phyloP scores from a whole-genome alignment of 1,140 invertebrate genomes.

The Heliconius himera region DNA sequence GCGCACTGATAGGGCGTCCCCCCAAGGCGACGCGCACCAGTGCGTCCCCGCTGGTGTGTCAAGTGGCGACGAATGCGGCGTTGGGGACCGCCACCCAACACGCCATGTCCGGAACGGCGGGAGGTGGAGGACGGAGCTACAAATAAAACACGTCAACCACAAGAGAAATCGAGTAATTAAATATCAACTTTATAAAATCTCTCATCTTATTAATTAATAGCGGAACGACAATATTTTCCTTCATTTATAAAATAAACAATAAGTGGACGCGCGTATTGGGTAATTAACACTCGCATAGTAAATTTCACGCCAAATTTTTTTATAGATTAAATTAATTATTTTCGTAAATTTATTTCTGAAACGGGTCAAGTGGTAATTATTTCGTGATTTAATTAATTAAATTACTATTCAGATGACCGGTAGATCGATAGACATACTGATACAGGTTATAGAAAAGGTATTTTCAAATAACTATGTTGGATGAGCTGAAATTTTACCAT shows the following conservation, averaged over 20 bases:
- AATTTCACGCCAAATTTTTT: neutral
- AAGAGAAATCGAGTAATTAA: neutral
- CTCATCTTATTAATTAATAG: neutral
- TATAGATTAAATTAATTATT: neutral
- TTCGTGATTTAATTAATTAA: neutral
- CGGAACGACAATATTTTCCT: constrained; percentile 2
- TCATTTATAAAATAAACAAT: neutral
- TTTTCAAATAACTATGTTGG: too few species aligned
- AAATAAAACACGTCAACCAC: neutral
- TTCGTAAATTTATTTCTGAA: neutral
- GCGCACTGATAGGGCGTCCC: too few species aligned
- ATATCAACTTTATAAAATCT: neutral
- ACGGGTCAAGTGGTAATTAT: neutral
- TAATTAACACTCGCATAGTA: constrained; percentile 2
- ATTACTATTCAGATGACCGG: neutral
- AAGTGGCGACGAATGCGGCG: too few species aligned
- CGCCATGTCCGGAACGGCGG: too few species aligned
- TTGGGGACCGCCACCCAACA: too few species aligned
- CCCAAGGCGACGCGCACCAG: too few species aligned
- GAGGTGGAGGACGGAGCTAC: too few species aligned
- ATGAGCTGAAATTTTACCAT: too few species aligned
- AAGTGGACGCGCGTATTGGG: neutral
- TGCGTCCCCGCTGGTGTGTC: too few species aligned
- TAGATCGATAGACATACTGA: too few species aligned
- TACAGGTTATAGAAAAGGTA: too few species aligned